Base-by-base conservation (phyloP, 2,888 invertebrate genomes). In the Acleris sparsana region DNA sequence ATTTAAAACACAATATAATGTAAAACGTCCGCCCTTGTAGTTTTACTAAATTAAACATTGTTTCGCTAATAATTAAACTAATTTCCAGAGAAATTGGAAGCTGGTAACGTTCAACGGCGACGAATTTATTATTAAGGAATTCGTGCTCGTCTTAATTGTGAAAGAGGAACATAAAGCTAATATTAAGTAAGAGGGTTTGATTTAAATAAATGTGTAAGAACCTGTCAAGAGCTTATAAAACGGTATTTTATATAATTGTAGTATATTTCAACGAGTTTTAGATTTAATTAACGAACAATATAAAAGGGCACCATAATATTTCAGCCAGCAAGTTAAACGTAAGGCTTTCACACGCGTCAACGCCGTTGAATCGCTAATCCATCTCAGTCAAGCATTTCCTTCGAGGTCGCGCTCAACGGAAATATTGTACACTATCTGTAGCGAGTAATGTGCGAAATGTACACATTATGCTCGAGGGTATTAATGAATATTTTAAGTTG, bases 341-440 rank as follows among this genome's bases (percentile, higher is more conserved):
- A 25, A 68, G 53, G 63, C 62, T 73, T 70, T 55, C 52, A 67
- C 69, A 67, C 73, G 70, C 16, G 46, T n/a, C 67, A 70, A 70
- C 73, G 69, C 69, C 72, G 75, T 74, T 75, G 83, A 84, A 84
- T 82, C 65, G 70, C 70, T 80, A 76, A 84, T 84, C 84, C 80
- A 78, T 84, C 84, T 80, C 72, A 75, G 80, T 82, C 82, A 73
- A 72, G 76, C 79, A 80, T 75, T 79, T 78, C 79, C 77, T 75
- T 72, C 73, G 63, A 64, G 69, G 69, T 68, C 67, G 63, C 69
- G 65, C 62, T 63, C 53, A 63, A 58, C 67, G 63, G 53, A 59
- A 69, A 71, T 70, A 71, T 67, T 71, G 58, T 65, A 68, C 46
- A 53, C 55, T 57, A 48, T 51, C 62, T 61, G 56, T 29, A 56